phyloP scores from a whole-genome alignment of 64 coral and sea anemone species.

The Montipora efflorescens region DNA sequence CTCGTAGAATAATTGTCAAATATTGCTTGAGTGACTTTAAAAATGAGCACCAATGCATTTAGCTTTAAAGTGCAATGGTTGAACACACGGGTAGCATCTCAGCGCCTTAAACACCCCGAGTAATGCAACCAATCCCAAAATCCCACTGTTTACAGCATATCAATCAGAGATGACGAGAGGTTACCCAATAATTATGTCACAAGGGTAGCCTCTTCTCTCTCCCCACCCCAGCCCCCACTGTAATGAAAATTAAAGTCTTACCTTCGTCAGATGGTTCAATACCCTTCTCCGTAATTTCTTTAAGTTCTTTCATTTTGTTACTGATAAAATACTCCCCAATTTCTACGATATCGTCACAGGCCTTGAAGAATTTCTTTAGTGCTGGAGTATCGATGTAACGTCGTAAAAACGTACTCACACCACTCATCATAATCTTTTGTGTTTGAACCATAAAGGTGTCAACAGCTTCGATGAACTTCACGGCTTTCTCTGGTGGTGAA shows the following conservation, averaged over 20 bases:
- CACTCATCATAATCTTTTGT: not conserved
- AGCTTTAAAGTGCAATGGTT: too few relatives aligned
- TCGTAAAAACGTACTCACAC: not conserved
- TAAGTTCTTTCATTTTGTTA: slow-evolving; percentile 47
- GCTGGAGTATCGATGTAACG: slow-evolving; percentile 40
- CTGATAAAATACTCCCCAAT: slow-evolving; percentile 24
- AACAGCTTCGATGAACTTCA: slow-evolving; percentile 22
- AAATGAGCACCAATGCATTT: too few relatives aligned
- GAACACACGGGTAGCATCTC: too few relatives aligned
- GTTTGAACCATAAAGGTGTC: not conserved
- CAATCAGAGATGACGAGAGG: too few relatives aligned
- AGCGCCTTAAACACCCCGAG: too few relatives aligned
- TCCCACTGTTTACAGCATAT: too few relatives aligned
- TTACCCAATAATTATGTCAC: too few relatives aligned
- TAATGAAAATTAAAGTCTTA: not conserved
- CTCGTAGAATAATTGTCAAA: too few relatives aligned
- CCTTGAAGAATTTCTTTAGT: not conserved
- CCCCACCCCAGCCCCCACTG: too few relatives aligned
- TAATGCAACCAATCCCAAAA: too few relatives aligned
- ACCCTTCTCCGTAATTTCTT: not conserved
- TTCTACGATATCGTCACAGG: not conserved
- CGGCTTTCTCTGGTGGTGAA: slow-evolving; percentile 18
- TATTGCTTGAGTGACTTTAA: too few relatives aligned
- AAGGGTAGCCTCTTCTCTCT: too few relatives aligned
- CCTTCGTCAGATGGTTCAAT: not conserved